Conservation (phyloP, 2,113 vertebrate genomes). For the Raphicerus campestris region DNA sequence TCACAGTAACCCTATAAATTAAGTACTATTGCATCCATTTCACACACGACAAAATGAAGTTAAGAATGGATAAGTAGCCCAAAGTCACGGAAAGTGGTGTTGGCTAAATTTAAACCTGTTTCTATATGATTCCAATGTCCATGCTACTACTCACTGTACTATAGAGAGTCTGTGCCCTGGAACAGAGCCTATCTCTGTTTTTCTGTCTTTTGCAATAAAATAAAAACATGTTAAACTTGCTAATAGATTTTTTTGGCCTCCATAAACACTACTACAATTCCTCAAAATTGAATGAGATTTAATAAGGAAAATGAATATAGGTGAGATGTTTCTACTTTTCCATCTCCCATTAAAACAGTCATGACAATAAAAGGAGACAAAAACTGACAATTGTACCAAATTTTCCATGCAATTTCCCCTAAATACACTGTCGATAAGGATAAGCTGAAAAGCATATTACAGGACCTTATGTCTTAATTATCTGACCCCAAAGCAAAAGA, state of each 20-base stretch:
- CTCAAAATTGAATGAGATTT: background rate
- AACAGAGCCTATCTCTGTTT: background rate
- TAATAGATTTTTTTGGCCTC: background rate
- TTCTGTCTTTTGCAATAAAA: conserved; percentile 24
- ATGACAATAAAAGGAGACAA: background rate
- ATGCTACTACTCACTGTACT: background rate
- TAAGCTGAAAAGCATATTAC: background rate
- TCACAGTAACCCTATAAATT: background rate
- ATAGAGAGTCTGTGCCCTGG: background rate
- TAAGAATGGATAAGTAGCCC: background rate
- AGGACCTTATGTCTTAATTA: background rate
- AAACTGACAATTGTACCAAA: background rate
- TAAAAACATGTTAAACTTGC: background rate
- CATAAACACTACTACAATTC: background rate
- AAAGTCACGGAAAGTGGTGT: background rate
- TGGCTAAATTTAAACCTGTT: background rate
- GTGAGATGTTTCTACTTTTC: background rate
- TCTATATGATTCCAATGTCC: background rate
- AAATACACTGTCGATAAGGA: background rate
- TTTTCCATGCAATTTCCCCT: background rate
- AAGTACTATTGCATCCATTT: background rate
- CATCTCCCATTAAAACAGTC: background rate
- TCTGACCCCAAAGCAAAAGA: background rate
- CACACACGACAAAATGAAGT: background rate
- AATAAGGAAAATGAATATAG: background rate